Evolutionary conservation across 2,888 invertebrate species (phyloP).

Genomic region (Brachypterus glaber): DNA sequence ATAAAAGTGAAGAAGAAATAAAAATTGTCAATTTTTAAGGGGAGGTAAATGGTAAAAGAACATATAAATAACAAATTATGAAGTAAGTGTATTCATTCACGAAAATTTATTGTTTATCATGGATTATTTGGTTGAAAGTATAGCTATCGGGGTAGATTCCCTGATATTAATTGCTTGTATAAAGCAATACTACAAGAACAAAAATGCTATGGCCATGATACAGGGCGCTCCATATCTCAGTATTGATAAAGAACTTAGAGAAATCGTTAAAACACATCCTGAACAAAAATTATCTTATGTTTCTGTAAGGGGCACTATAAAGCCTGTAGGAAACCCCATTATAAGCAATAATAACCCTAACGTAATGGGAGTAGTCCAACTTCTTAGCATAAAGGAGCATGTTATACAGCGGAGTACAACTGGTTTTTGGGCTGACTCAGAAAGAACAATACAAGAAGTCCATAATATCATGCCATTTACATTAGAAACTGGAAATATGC

Average conservation of each 20-base stretch:
- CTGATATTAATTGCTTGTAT: slow-evolving; percentile 64
- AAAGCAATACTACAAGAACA: slow-evolving; percentile 65
- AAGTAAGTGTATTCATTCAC: too few species aligned
- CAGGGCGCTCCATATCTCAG: slow-evolving; percentile 63
- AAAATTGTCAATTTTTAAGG: too few species aligned
- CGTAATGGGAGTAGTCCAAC: slow-evolving; percentile 70
- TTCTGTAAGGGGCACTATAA: slow-evolving; percentile 64
- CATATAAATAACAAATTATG: too few species aligned
- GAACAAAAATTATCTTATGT: slow-evolving; percentile 62
- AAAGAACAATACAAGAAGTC: slow-evolving; percentile 67
- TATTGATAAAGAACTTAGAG: slow-evolving; percentile 54
- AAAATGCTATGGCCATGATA: slow-evolving; percentile 58
- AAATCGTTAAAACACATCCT: slow-evolving; percentile 52
- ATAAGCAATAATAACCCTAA: slow-evolving; percentile 62
- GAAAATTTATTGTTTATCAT: too few species aligned
- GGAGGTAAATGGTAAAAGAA: too few species aligned
- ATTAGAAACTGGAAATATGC: slow-evolving; percentile 50
- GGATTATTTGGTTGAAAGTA: slow-evolving; percentile 69
- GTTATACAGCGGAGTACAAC: slow-evolving; percentile 70
- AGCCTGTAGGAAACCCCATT: slow-evolving; percentile 66
- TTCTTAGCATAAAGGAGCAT: slow-evolving; percentile 72
- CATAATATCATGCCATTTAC: slow-evolving; percentile 74
- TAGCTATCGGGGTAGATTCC: slow-evolving; percentile 65
- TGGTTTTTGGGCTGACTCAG: slow-evolving; percentile 81
- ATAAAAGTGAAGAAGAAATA: too few species aligned